phyloP scores from a whole-genome alignment of 2,797 vertebrate species.

The Harpagifer antarcticus region DNA sequence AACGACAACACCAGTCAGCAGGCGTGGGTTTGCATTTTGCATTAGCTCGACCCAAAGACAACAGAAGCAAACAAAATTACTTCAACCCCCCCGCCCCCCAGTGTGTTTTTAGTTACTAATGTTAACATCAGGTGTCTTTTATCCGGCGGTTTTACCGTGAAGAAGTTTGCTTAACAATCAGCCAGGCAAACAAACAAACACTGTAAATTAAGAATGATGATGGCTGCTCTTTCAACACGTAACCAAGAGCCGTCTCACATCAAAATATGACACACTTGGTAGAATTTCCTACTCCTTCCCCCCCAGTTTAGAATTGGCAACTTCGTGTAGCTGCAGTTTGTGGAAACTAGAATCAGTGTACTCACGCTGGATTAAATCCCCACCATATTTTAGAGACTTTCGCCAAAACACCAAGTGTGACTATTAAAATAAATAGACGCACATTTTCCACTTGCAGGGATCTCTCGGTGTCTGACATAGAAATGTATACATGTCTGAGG shows the following conservation, averaged over 20 bases:
- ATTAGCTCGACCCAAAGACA: constrained; percentile 53
- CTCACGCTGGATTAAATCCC: constrained; percentile 53
- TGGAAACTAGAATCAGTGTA: constrained; percentile 67
- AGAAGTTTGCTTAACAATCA: constrained; percentile 27
- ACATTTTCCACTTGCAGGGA: constrained; percentile 78
- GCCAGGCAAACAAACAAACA: constrained; percentile 21
- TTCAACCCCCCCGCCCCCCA: not conserved
- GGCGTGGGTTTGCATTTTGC: constrained; percentile 39
- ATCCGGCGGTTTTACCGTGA: not conserved
- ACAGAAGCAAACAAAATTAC: constrained; percentile 41
- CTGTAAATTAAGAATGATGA: constrained; percentile 8
- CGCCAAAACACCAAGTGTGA: constrained; percentile 67
- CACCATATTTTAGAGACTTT: constrained; percentile 58
- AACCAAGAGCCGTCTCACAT: not conserved
- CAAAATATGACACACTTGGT: constrained; percentile 20
- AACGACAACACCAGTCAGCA: constrained; percentile 71
- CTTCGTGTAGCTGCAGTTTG: constrained; percentile 30
- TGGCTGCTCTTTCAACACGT: constrained; percentile 33
- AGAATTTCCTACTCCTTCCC: constrained; percentile 32
- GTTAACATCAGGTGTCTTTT: constrained; percentile 28
- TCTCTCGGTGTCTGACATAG: constrained; percentile 65
- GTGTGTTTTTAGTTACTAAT: constrained; percentile 5
- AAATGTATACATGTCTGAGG: constrained; percentile 68
- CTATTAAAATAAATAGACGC: constrained; percentile 79
- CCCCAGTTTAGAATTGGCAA: constrained; percentile 26